A percentile compares a stretch with the other conserved stretches of the same genome.
Conservation (phyloP, 2,888 invertebrate species). For the Criorhina ranunculi region DNA sequence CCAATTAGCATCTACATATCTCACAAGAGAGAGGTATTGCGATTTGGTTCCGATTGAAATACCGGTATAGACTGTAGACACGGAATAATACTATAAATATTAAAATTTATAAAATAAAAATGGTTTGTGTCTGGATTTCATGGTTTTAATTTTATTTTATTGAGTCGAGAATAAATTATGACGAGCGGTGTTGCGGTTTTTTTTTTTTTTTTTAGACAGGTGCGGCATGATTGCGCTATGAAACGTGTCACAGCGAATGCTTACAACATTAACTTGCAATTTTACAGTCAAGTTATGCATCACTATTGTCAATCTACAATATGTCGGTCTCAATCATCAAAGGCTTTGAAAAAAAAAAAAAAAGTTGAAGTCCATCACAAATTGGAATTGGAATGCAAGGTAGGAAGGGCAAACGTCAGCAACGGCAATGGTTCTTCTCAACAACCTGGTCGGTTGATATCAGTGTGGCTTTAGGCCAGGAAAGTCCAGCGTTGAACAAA, state of each 20-base stretch:
- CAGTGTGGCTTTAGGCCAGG: too few relatives aligned
- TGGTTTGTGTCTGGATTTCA: conserved; percentile 9
- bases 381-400: too few relatives aligned
- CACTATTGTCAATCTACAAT: too few relatives aligned
- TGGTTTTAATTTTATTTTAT: conserved; percentile 18
- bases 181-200: background rate
- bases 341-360: too few relatives aligned
- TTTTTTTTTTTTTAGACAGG: background rate
- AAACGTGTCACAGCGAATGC: background rate
- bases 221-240: background rate
- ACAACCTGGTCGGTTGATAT: too few relatives aligned
- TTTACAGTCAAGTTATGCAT: background rate
- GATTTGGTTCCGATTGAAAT: background rate
- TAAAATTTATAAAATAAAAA: background rate
- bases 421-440: too few relatives aligned
- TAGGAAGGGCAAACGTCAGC: too few relatives aligned
- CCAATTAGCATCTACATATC: conserved; percentile 39
- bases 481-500: too few relatives aligned
- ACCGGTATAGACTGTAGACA: background rate
- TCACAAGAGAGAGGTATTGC: conserved; percentile 5
- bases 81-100: background rate
- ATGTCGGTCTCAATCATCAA: too few relatives aligned
- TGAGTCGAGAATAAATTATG: conserved; percentile 2
- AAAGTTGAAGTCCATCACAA: too few relatives aligned
- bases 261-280: background rate